phyloP scores from a whole-genome alignment of 2,888 invertebrate genomes.

The Idaea aversata region DNA sequence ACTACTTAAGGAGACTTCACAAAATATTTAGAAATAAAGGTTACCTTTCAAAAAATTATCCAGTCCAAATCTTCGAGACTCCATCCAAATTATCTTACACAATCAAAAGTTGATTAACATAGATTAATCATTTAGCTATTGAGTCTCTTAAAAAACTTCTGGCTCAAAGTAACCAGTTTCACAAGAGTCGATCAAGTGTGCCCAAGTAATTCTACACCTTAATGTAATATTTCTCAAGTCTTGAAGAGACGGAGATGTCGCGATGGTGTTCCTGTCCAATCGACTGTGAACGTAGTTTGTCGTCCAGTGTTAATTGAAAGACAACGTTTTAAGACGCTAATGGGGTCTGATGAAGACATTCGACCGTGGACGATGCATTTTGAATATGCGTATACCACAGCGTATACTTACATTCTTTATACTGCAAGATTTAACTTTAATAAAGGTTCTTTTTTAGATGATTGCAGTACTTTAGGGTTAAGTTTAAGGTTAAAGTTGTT shows the following conservation, averaged over 20 bases:
- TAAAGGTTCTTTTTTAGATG: background rate
- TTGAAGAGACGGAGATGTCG: slow-evolving; percentile 19
- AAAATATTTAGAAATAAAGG: background rate
- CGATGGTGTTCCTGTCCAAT: slow-evolving; percentile 37
- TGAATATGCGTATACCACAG: too few relatives aligned
- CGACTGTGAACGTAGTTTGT: slow-evolving; percentile 49
- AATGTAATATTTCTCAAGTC: slow-evolving; percentile 4
- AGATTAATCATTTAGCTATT: slow-evolving; percentile 2
- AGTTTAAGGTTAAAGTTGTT: too few relatives aligned
- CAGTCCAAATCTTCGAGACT: background rate
- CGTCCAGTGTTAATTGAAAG: slow-evolving; percentile 46
- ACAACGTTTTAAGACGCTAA: slow-evolving; percentile 36
- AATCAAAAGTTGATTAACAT: background rate
- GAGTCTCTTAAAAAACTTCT: slow-evolving; percentile 1
- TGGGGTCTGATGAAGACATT: slow-evolving; percentile 42
- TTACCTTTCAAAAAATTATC: background rate
- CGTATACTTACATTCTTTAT: background rate
- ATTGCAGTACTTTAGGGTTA: background rate
- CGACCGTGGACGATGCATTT: slow-evolving; percentile 34
- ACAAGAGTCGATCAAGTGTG: slow-evolving; percentile 1
- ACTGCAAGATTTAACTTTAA: background rate
- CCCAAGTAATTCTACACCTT: background rate
- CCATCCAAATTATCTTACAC: background rate
- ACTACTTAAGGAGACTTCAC: too few relatives aligned
- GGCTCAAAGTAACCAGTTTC: slow-evolving; percentile 2